Conservation (phyloP, 2,797 vertebrate species). For the Sciurus vulgaris region DNA sequence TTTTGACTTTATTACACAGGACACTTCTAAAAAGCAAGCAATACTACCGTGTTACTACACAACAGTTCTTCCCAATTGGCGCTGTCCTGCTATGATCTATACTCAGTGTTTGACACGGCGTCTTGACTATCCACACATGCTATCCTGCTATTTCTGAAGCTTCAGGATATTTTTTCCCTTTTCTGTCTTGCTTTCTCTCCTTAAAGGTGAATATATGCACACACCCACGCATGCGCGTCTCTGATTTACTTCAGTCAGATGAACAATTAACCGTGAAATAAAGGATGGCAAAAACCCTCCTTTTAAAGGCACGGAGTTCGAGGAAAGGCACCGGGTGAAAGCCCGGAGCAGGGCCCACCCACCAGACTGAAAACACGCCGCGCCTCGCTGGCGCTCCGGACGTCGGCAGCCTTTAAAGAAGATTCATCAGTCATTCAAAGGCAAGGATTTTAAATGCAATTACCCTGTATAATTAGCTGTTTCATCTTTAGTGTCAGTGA, state of each 20-base stretch:
- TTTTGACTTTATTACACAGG: not conserved
- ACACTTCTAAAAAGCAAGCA: not conserved
- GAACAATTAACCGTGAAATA: constrained; percentile 29
- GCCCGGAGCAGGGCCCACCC: not conserved
- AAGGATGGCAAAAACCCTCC: not conserved
- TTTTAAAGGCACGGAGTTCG: constrained; percentile 36
- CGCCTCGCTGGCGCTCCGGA: not conserved
- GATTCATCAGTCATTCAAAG: constrained; percentile 85
- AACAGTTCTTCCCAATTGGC: not conserved
- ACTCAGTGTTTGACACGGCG: not conserved
- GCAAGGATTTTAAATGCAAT: constrained; percentile 85
- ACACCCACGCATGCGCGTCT: not conserved
- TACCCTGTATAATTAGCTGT: constrained; percentile 85
- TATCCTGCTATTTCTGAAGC: not conserved
- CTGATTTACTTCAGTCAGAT: constrained; percentile 38
- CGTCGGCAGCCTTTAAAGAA: constrained; percentile 76
- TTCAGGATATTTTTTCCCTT: not conserved
- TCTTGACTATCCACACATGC: not conserved
- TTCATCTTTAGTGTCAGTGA: constrained; percentile 81
- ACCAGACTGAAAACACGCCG: constrained; percentile 29
- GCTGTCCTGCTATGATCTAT: not conserved
- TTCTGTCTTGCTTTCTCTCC: constrained; percentile 47
- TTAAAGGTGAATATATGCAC: not conserved
- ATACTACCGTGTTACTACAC: too few relatives aligned
- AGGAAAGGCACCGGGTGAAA: constrained; percentile 58